A percentile compares a stretch with the other conserved stretches of the same genome.
These are phyloP conservation scores for Sclerurus mexicanus DNA, from an alignment of 2,113 vertebrate species.

Conservation along the genomic window DNA sequence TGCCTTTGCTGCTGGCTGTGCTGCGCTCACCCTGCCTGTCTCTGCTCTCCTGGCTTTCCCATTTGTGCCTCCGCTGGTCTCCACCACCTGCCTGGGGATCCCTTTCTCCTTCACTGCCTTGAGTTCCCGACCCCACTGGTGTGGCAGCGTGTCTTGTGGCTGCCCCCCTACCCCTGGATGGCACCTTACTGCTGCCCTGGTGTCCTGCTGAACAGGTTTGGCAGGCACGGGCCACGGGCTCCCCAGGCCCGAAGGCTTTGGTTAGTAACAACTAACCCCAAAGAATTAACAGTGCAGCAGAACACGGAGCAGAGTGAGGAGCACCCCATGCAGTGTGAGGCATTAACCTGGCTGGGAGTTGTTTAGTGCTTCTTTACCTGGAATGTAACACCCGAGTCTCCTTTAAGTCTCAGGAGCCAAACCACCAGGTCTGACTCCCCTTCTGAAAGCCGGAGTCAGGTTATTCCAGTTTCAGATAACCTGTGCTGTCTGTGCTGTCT, in stretches of 20 bases:
- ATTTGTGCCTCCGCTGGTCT: constrained; percentile 77
- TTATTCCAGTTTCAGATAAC: not conserved
- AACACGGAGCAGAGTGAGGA: not conserved
- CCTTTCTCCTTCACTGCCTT: constrained; percentile 84
- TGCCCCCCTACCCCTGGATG: not conserved
- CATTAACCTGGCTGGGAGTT: not conserved
- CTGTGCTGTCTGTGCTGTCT: not conserved
- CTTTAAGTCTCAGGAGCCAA: not conserved
- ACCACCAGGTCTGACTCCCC: not conserved
- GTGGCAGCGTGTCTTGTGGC: not conserved
- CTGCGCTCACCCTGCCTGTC: constrained; percentile 76
- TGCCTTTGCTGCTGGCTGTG: constrained; percentile 64
- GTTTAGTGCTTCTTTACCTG: not conserved
- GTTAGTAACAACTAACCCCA: not conserved
- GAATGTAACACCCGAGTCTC: not conserved
- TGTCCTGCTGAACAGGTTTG: not conserved
- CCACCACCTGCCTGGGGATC: constrained; percentile 78
- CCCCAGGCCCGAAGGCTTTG: not conserved
- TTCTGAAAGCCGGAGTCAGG: not conserved
- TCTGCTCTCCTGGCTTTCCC: constrained; percentile 82
- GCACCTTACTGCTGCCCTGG: not conserved
- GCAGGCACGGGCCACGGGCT: not conserved
- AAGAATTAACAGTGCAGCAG: not conserved
- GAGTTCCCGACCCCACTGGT: constrained; percentile 16
- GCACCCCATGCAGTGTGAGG: not conserved